Percentiles rank a stretch among this genome's conserved stretches.
These are phyloP conservation scores for Neofelis nebulosa DNA, from an alignment of 2,113 vertebrate genomes.

Conservation along the genomic window DNA sequence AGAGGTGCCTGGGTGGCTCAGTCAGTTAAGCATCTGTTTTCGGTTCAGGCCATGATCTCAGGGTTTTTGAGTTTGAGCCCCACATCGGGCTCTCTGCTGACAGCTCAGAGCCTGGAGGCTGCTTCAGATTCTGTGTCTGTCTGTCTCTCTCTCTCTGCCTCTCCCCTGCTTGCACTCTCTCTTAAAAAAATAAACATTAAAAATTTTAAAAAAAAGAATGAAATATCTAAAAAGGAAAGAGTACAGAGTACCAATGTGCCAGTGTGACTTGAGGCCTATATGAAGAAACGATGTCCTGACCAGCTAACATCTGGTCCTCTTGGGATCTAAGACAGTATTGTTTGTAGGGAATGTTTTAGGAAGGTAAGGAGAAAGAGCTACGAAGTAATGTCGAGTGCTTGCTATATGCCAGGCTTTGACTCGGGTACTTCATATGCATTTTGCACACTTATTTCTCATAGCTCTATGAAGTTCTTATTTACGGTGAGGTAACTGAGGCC, in stretches of 20 bases:
- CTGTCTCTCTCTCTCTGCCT: too few species aligned
- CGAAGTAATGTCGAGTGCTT: not conserved
- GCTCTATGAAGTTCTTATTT: not conserved
- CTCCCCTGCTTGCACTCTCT: too few species aligned
- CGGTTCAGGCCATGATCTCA: too few species aligned
- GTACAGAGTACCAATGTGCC: not conserved
- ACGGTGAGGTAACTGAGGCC: not conserved
- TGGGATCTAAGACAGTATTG: not conserved
- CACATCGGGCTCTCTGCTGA: too few species aligned
- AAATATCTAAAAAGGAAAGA: not conserved
- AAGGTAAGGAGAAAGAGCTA: not conserved
- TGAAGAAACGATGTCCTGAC: not conserved
- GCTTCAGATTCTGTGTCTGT: too few species aligned
- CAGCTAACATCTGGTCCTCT: not conserved
- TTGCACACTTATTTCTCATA: not conserved
- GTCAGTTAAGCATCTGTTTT: too few species aligned
- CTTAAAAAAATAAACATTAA: too few species aligned
- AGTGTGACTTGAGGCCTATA: not conserved
- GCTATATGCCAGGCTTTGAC: not conserved
- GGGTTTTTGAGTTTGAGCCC: too few species aligned
- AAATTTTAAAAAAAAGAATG: not conserved
- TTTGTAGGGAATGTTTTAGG: not conserved
- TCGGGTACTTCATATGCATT: not conserved
- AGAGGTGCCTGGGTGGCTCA: too few species aligned
- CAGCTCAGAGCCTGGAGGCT: too few species aligned